phyloP scores from a whole-genome alignment of 2,888 invertebrate genomes.

The Muscina levida region DNA sequence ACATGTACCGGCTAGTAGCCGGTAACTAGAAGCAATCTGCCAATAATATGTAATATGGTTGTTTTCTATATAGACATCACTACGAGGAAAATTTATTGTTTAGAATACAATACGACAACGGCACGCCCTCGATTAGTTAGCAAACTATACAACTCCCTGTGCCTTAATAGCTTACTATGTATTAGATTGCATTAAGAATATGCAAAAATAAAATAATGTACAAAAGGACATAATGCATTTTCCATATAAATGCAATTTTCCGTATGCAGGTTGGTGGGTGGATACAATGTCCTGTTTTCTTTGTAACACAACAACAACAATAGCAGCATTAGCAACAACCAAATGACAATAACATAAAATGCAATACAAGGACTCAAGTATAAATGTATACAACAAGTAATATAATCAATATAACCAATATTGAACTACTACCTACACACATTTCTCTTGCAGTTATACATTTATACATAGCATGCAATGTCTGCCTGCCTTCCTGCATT shows the following conservation, averaged over 20 bases:
- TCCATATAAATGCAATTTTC: neutral
- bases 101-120: conserved; percentile 61
- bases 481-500: neutral
- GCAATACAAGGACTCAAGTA: conserved; percentile 47
- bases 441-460: too few relatives aligned
- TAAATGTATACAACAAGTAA: conserved; percentile 1
- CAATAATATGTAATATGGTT: conserved; percentile 51
- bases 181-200: conserved; percentile 22
- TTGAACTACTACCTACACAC: too few relatives aligned
- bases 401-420: conserved; percentile 57
- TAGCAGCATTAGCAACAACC: too few relatives aligned
- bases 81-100: conserved; percentile 59
- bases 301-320: neutral
- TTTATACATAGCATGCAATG: too few relatives aligned
- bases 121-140: conserved; percentile 55
- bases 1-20: too few relatives aligned
- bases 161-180: neutral
- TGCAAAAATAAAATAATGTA: conserved; percentile 40
- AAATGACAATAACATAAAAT: conserved; percentile 57
- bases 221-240: conserved; percentile 49
- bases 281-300: neutral
- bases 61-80: conserved; percentile 22
- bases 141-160: conserved; percentile 29
- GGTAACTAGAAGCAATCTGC: conserved; percentile 29
- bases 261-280: neutral